Base-by-base conservation (phyloP, 2,888 invertebrate genomes). In the Gandaritis pyraliata region DNA sequence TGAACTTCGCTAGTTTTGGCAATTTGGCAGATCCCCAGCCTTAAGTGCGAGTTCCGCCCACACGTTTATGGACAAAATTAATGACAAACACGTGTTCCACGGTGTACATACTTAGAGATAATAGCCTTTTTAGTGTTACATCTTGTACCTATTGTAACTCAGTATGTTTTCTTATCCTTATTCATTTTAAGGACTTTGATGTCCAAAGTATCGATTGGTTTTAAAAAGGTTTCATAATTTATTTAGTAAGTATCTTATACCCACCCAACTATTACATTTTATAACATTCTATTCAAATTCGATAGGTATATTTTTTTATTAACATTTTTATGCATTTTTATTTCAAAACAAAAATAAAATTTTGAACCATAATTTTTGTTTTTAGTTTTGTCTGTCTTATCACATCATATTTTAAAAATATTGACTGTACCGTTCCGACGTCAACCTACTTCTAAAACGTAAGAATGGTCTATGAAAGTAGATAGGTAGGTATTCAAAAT, bases 51-150 rank as follows among this genome's bases (percentile, higher is more conserved):
- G 81, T 71, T 74, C 66, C 66, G 69, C 74, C 75, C 73, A 74
- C 75, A 73, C 73, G 68, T 72, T 76, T 74, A 72, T 74, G 70
- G 71, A 69, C 60, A 58, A 69, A 76, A 81, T 82, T 80, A 80
- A 85, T 77, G 80, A 73, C 67, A 49, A 78, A 79, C 84, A 82
- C 80, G 77, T 85, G 83, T 73, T 78, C 65, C 52, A 46, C 58
- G 64, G 58, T 74, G 74, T 71, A 72, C 65, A 54, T 68, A 66
- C 64, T 69, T 60, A 60, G 62, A 52, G 49, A 61, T 70, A 68
- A 68, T 65, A 53, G 65, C n/a, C 15, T 38, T 62, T 61, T 53
- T 67, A 64, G 58, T 65, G 43, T 49, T 53, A 41, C 53, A 47
- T 58, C 48, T 64, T 43, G 48, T 60, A 52, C 48, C 36, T 58